Percentiles rank a stretch among this genome's conserved stretches.
Evolutionary conservation across 2,888 invertebrate genomes (phyloP).

Genomic region (Andrena minutula): DNA sequence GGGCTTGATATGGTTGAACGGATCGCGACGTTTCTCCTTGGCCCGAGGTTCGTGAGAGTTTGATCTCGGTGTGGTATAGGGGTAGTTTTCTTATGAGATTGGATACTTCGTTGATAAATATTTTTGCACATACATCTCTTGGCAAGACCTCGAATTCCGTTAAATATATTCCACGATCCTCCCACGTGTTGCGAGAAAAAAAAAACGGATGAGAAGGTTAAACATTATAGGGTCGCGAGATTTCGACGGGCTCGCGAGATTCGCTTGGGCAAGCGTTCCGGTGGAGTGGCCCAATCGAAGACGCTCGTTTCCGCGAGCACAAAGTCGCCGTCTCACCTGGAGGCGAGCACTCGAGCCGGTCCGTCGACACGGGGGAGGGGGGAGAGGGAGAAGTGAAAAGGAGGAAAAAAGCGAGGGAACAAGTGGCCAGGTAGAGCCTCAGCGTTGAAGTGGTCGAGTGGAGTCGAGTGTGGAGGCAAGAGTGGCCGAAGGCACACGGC

Average conservation of each 20-base stretch:
- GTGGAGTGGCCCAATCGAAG: slow-evolving; percentile 63
- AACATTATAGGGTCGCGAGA: slow-evolving; percentile 5
- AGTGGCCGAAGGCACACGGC: slow-evolving; percentile 81
- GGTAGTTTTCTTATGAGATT: too few species aligned
- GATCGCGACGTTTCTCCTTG: too few species aligned
- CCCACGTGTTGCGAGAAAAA: background rate
- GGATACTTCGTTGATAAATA: too few species aligned
- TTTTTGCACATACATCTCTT: background rate
- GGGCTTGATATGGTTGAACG: too few species aligned
- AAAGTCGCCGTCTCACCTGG: slow-evolving; percentile 60
- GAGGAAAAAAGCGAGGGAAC: slow-evolving; percentile 45
- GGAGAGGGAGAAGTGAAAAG: slow-evolving; percentile 29
- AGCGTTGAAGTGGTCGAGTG: slow-evolving; percentile 78
- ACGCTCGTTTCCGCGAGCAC: slow-evolving; percentile 56
- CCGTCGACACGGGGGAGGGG: background rate
- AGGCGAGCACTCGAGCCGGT: slow-evolving; percentile 52
- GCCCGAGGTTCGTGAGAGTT: too few species aligned
- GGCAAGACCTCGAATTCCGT: background rate
- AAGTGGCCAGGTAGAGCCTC: slow-evolving; percentile 70
- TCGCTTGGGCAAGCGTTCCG: slow-evolving; percentile 47
- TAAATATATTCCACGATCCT: background rate
- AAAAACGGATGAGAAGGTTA: slow-evolving; percentile 5
- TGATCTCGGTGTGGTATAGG: too few species aligned
- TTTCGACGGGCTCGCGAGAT: slow-evolving; percentile 9
- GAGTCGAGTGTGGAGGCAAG: slow-evolving; percentile 77